Percentiles rank a stretch among this genome's conserved stretches.
Evolutionary conservation across 2,113 vertebrate genomes (phyloP).

Genomic region (Redunca redunca): DNA sequence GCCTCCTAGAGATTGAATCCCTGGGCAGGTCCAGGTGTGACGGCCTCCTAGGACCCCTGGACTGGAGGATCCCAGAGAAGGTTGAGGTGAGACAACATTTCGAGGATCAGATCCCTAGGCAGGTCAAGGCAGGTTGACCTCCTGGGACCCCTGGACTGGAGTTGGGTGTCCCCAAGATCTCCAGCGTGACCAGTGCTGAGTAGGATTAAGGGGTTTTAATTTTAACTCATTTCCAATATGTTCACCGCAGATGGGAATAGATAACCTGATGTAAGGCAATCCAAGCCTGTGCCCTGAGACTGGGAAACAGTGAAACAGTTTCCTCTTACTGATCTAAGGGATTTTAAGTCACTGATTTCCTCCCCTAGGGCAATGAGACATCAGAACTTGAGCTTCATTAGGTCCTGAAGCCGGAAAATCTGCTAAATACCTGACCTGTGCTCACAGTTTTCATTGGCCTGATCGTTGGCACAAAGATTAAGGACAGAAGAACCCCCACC

Average conservation of each 20-base stretch:
- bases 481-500: neutral
- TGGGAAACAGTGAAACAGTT: neutral
- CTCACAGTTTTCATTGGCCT: neutral
- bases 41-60: too few relatives aligned
- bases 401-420: neutral
- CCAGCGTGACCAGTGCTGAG: neutral
- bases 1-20: too few relatives aligned
- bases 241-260: neutral
- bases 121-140: neutral
- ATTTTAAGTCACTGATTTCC: neutral
- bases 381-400: neutral
- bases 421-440: neutral
- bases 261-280: neutral
- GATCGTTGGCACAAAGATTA: neutral
- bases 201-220: neutral
- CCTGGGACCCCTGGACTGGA: neutral
- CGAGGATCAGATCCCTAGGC: neutral
- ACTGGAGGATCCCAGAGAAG: too few relatives aligned
- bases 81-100: neutral
- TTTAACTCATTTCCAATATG: neutral
- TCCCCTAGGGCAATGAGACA: neutral
- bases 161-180: neutral
- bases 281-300: neutral
- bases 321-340: neutral
- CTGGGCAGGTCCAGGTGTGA: fast-evolving